A percentile compares a stretch with the other conserved stretches of the same genome.
These are phyloP conservation scores for Cichlasoma orientale DNA, from an alignment of 2,797 vertebrate species.

Conservation along the genomic window DNA sequence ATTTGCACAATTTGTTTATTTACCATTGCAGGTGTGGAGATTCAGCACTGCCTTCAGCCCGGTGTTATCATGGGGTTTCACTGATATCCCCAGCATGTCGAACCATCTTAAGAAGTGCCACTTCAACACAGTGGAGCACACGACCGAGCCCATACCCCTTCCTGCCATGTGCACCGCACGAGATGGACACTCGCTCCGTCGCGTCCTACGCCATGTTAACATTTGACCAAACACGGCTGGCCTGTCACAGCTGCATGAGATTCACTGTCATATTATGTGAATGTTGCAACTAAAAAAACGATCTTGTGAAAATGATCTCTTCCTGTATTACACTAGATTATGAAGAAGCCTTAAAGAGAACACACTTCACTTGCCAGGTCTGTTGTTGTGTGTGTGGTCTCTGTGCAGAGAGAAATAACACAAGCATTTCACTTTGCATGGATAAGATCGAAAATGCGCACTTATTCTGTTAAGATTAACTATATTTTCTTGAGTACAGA, in stretches of 20 bases:
- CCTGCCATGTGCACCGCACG: constrained; percentile 94
- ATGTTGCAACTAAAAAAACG: constrained; percentile 66
- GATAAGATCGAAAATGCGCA: constrained; percentile 70
- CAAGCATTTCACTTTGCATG: constrained; percentile 60
- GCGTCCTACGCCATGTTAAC: constrained; percentile 80
- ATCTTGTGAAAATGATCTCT: constrained; percentile 71
- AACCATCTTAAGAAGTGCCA: constrained; percentile 94
- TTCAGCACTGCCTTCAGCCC: constrained; percentile 98
- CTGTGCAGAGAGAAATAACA: constrained; percentile 18
- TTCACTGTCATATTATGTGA: constrained; percentile 82
- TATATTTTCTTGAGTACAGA: constrained; percentile 64
- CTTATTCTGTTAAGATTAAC: constrained; percentile 45
- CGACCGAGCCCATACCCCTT: constrained; percentile 91
- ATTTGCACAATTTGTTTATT: neutral
- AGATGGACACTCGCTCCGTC: constrained; percentile 90
- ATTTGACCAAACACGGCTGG: constrained; percentile 65
- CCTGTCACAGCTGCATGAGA: constrained; percentile 80
- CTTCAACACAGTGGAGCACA: constrained; percentile 89
- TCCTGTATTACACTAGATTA: constrained; percentile 67
- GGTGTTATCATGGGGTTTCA: constrained; percentile 92
- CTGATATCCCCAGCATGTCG: constrained; percentile 94
- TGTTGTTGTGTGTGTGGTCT: constrained; percentile 33
- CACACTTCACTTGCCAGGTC: constrained; percentile 81
- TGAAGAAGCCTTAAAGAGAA: constrained; percentile 86
- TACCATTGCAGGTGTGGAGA: constrained; percentile 88